Evolutionary conservation across 1,140 invertebrate species (phyloP), one percentile per base, ranked within the genome.

Genomic region (Orchestia grillus): DNA sequence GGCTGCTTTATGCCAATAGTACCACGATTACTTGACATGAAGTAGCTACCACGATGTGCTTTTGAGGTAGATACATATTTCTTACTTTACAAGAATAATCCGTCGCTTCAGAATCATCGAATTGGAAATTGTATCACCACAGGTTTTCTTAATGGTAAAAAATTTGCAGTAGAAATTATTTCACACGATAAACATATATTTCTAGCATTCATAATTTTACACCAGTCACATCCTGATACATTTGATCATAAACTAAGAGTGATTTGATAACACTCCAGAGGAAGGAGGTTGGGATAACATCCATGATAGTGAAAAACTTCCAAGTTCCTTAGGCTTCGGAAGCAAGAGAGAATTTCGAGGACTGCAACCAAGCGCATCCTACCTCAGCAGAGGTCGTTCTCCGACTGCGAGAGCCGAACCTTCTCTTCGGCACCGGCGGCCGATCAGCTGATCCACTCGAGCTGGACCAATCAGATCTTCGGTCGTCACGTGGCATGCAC

Each of bases 361-460:
- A 94, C 44, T 40, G 43, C 92, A 94, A 94, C 1, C 19, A 23
- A 94, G 36, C 44, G 43, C 43, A 40, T 45, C 92, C 44, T 45
- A 45, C 92, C 92, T 94, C 92, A 41, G 40, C 92, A 94, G 44
- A 94, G 92, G 92, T 45, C 44, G 41, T 94, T 94, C 92, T 94
- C 92, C 92, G 92, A 94, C 92, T 94, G 92, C 92, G 92, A 94
- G 40, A 45, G 44, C 40, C 44, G 92, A 94, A 94, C 92, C 92
- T 94, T 94, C 92, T 94, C 92, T 45, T 94, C 28, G 92, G 92
- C 43, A 94, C 92, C 92, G 92, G 92, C 92, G 92, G 92, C 92
- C 44, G 92, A 94, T 94, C 92, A 94, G 92, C 92, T 94, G 92
- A 94, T 94, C 92, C 92, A 94, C 92, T 94, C 43, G 92, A 94